Evolutionary conservation across 92 coral and sea anemone species (phyloP).

Genomic region (Plumapathes pennacea): DNA sequence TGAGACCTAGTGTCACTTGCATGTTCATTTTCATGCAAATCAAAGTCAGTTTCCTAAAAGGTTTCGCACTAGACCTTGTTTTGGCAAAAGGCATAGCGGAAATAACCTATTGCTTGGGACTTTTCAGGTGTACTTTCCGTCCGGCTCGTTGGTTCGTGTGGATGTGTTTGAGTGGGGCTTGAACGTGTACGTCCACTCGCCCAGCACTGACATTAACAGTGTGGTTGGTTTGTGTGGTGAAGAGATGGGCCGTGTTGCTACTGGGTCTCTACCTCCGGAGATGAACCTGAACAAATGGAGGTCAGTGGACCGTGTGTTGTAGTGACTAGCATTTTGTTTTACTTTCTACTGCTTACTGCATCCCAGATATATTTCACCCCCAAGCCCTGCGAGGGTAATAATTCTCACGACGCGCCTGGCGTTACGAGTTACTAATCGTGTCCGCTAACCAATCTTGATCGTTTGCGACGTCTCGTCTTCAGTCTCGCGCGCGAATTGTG

Average conservation of each 20-base stretch:
- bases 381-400: too few relatives aligned
- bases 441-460: background rate
- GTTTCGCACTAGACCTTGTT: too few relatives aligned
- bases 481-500: too few relatives aligned
- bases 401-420: too few relatives aligned
- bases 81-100: too few relatives aligned
- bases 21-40: too few relatives aligned
- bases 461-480: background rate
- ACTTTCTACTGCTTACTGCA: too few relatives aligned
- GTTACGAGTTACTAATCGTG: too few relatives aligned
- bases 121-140: slow-evolving; percentile 76
- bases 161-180: slow-evolving; percentile 93
- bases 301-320: background rate
- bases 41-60: too few relatives aligned
- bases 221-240: slow-evolving; percentile 60
- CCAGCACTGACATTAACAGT: slow-evolving; percentile 57
- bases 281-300: slow-evolving; percentile 29
- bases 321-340: too few relatives aligned
- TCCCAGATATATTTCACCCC: too few relatives aligned
- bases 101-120: background rate
- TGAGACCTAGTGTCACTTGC: too few relatives aligned
- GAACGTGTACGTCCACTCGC: slow-evolving; percentile 68
- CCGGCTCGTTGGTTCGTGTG: slow-evolving; percentile 66
- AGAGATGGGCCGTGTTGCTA: background rate
- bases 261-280: slow-evolving; percentile 11